Evolutionary conservation across 2,113 vertebrate species (phyloP), one percentile per base, ranked within the genome.

Genomic region (Coptodon rendalli): DNA sequence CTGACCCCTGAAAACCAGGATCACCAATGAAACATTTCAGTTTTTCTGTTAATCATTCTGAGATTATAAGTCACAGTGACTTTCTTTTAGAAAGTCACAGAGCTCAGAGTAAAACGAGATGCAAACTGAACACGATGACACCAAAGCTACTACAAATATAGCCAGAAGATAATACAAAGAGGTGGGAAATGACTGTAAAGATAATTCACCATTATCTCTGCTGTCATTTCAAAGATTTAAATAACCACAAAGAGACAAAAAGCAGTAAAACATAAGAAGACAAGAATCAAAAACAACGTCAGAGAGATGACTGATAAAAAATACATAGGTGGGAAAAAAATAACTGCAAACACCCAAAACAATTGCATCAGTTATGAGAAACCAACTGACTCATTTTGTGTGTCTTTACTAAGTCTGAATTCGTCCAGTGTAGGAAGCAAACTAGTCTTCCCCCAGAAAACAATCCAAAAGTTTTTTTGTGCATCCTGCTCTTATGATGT

Each of bases 11-110:
- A 68, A 87, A 45, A 66, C 13, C 48, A 43, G 12, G 17, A 45
- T 27, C 40, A 17, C 3, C 38, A 45, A 10, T 10, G 9, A 45
- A 17, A 2, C 0, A 1, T 0, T 40, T 24, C 36, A 16, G 38
- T 45, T 27, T 73, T 27, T 27, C 38, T 73, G 13, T 71, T 71
- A 71, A 43, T 71, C 13, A 27, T 27, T 45, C 38, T 9, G 22
- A 43, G 40, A 3, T 73, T 45, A 27, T 29, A 2, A 29, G 9
- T 73, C 11, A 40, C 19, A 22, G 50, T 52, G 50, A 9, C 16
- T 52, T 48, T 48, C 12, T 48, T 52, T 52, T 19, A 7, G 17
- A 19, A 66, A 38, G 61, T 38, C 66, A 71, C 38, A 71, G 38
- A 73, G 38, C 22, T 73, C 68, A 27, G 0, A 73, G 66, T 19